Percentiles rank a stretch among this genome's conserved stretches.
These are phyloP conservation scores for Lucilia sericata DNA, from an alignment of 1,140 invertebrate genomes.

Conservation along the genomic window DNA sequence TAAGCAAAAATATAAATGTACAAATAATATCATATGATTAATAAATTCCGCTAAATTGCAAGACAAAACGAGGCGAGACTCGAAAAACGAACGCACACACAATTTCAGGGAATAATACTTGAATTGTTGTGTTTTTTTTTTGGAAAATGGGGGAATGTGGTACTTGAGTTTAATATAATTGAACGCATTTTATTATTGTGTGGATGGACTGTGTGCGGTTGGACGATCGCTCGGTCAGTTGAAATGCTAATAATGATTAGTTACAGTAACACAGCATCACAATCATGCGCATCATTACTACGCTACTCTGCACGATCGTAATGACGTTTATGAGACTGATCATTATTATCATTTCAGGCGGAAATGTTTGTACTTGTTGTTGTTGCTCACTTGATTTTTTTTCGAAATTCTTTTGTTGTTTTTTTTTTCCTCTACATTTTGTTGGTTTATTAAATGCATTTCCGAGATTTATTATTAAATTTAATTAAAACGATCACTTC, in stretches of 20 bases:
- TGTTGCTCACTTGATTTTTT: not conserved
- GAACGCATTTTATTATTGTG: constrained; percentile 19
- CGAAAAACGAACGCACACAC: not conserved
- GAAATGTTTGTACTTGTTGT: not conserved
- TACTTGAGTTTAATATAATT: constrained; percentile 1
- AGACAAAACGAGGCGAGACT: not conserved
- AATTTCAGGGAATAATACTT: not conserved
- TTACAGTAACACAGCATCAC: not conserved
- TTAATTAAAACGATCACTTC: not conserved
- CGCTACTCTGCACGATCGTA: not conserved
- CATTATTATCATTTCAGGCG: not conserved
- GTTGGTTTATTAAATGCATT: not conserved
- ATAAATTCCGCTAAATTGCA: not conserved
- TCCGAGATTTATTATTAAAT: not conserved
- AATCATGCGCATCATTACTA: not conserved
- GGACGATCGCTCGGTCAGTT: not conserved
- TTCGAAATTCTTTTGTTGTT: not conserved
- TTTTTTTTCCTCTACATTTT: not conserved
- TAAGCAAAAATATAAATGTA: too few relatives aligned
- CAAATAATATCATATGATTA: not conserved
- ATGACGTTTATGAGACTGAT: not conserved
- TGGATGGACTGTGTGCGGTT: not conserved
- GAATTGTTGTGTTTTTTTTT: not conserved
- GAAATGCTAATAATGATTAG: constrained; percentile 18
- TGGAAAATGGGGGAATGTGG: not conserved